Percentiles rank a stretch among this genome's conserved stretches.
Evolutionary conservation across 2,797 vertebrate species (phyloP).

Genomic region (Sparus aurata): DNA sequence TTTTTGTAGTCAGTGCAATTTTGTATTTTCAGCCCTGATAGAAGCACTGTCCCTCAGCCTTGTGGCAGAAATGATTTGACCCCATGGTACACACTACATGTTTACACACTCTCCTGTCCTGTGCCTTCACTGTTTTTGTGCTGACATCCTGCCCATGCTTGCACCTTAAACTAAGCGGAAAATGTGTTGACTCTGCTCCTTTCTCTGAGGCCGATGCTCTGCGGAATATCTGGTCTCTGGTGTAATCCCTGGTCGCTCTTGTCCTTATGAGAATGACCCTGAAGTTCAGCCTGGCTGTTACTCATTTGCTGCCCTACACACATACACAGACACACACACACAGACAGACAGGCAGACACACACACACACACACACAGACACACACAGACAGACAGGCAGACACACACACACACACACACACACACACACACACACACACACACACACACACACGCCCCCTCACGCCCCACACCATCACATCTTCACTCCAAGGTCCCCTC

Average conservation of each 20-base stretch:
- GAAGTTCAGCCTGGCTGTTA: slow-evolving; percentile 58
- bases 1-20: not conserved
- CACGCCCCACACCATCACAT: slow-evolving; percentile 26
- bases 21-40: not conserved
- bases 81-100: not conserved
- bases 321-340: not conserved
- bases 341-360: no score
- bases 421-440: not conserved
- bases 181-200: slow-evolving; percentile 76
- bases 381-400: no score
- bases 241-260: slow-evolving; percentile 59
- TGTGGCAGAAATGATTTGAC: slow-evolving; percentile 13
- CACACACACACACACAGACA: no score
- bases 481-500: slow-evolving; percentile 63
- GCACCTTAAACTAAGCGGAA: slow-evolving; percentile 77
- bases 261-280: slow-evolving; percentile 69
- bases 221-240: slow-evolving; percentile 71
- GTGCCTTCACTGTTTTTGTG: slow-evolving; percentile 47
- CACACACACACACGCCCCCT: not conserved
- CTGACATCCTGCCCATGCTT: slow-evolving; percentile 58
- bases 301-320: slow-evolving; percentile 44
- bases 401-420: no score
- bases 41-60: not conserved
- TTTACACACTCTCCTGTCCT: slow-evolving; percentile 33
- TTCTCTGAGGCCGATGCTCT: slow-evolving; percentile 54